Percentiles rank a stretch among this genome's conserved stretches.
Conservation (phyloP, 2,113 vertebrate genomes). For the Phaethon lepturus region DNA sequence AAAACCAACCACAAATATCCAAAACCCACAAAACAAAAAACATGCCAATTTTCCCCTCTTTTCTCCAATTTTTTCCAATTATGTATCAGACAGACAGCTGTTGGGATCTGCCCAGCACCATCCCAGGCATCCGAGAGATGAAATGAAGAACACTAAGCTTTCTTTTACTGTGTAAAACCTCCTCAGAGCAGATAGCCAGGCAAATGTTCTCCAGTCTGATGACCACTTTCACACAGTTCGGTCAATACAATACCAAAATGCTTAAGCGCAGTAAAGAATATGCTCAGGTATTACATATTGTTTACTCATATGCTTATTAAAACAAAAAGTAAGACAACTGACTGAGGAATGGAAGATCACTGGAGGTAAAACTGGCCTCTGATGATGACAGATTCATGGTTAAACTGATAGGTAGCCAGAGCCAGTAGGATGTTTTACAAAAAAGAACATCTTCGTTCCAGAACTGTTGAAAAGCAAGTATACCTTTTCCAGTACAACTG, state of each 20-base stretch:
- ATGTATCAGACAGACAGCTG: not conserved
- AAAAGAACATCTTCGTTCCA: not conserved
- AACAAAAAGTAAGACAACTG: not conserved
- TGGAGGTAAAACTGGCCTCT: not conserved
- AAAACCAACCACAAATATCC: not conserved
- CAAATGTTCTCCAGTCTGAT: not conserved
- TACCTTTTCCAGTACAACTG: not conserved
- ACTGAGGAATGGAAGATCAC: not conserved
- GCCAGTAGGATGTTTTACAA: not conserved
- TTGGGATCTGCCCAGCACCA: not conserved
- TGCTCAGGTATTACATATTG: not conserved
- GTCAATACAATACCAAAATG: not conserved
- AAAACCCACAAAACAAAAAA: not conserved
- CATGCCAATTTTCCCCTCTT: not conserved
- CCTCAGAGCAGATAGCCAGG: not conserved
- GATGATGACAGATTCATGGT: not conserved
- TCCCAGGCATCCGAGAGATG: not conserved
- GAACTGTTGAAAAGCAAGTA: not conserved
- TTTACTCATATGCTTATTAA: not conserved
- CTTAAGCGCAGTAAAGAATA: not conserved
- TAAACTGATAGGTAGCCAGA: not conserved
- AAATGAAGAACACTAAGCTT: not conserved
- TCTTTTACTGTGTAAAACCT: not conserved
- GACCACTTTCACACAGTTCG: not conserved
- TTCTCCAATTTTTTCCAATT: not conserved